Conservation (phyloP, 2,888 invertebrate species). For the Elmis aenea region DNA sequence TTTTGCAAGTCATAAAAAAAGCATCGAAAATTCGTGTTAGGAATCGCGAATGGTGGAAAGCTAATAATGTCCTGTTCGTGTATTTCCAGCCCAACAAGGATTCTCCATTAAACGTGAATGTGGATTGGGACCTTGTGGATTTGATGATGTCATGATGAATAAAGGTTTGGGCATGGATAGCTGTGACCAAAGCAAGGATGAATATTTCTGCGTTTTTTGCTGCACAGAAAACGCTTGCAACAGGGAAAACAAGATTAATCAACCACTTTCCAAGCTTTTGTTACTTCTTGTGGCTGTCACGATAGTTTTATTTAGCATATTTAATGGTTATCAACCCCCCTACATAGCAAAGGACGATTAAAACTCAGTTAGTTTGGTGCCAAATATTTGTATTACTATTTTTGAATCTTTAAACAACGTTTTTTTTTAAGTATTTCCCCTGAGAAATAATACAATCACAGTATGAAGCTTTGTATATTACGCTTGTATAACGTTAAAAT, state of each 20-base stretch:
- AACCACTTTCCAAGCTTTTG: constrained; percentile 8
- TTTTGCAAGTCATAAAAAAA: no score
- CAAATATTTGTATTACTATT: no score
- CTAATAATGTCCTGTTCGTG: constrained; percentile 1
- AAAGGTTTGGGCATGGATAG: constrained; percentile 42
- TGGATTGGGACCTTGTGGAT: constrained; percentile 46
- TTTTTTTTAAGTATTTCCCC: no score
- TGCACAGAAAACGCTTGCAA: constrained; percentile 46
- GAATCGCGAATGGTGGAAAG: no score
- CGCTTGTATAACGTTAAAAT: no score
- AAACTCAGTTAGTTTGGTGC: neutral
- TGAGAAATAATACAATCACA: no score
- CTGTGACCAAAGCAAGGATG: constrained; percentile 44
- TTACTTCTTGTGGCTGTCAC: constrained; percentile 11
- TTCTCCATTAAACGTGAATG: constrained; percentile 45
- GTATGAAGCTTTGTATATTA: no score
- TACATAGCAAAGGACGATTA: constrained; percentile 13
- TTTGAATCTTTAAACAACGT: no score
- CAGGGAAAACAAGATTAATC: constrained; percentile 26
- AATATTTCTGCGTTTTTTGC: constrained; percentile 46
- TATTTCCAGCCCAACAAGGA: constrained; percentile 40
- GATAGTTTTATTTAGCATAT: constrained; percentile 17
- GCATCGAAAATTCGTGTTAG: no score
- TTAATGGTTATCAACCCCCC: constrained; percentile 24
- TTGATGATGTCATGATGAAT: constrained; percentile 42